Evolutionary conservation across 2,888 invertebrate species (phyloP).

Genomic region (Lissocephala sabroskyi): DNA sequence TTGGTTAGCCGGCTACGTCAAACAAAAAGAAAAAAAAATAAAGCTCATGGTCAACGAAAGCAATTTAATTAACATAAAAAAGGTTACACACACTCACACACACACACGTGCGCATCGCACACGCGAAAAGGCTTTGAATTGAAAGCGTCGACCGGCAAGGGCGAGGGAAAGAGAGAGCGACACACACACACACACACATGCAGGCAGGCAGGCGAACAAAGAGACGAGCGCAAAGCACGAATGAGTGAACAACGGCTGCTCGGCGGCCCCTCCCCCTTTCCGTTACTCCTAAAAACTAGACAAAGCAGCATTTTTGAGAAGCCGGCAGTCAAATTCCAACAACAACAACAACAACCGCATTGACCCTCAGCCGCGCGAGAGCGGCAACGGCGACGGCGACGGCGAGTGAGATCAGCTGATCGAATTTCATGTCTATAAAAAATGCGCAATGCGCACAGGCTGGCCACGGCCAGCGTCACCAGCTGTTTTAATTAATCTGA

Average conservation of each 20-base stretch:
- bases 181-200: slow-evolving; percentile 8
- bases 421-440: slow-evolving; percentile 48
- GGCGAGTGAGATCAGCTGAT: slow-evolving; percentile 47
- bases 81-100: slow-evolving; percentile 20
- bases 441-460: slow-evolving; percentile 6
- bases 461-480: slow-evolving; percentile 32
- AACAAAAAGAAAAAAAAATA: slow-evolving; percentile 5
- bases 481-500: slow-evolving; percentile 61
- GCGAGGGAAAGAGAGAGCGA: too few relatives aligned
- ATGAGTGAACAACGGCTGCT: slow-evolving; percentile 11
- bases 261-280: too few relatives aligned
- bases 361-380: slow-evolving; percentile 47
- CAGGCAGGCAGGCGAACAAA: too few relatives aligned
- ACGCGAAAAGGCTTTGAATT: too few relatives aligned
- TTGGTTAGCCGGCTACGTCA: slow-evolving; percentile 10
- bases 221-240: slow-evolving; percentile 24
- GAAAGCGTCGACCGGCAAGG: too few relatives aligned
- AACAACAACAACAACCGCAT: slow-evolving; percentile 16
- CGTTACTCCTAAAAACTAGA: neutral
- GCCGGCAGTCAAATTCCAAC: slow-evolving; percentile 19
- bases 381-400: slow-evolving; percentile 2
- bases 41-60: slow-evolving; percentile 64
- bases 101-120: neutral
- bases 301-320: slow-evolving; percentile 16
- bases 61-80: slow-evolving; percentile 58